Conservation (phyloP, 1,140 invertebrate genomes). For the Dendrolimus kikuchii region DNA sequence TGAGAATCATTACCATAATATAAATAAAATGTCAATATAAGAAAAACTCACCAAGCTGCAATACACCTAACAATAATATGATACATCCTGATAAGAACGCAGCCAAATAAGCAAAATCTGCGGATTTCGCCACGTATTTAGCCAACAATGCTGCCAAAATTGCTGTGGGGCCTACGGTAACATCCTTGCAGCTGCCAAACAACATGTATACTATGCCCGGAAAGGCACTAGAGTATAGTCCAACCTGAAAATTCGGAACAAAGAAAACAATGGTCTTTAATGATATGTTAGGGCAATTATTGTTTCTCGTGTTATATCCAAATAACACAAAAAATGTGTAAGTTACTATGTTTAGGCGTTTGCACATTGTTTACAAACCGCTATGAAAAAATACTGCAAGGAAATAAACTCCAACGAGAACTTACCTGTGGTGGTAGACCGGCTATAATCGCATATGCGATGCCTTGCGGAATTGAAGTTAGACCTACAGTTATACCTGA, state of each 20-base stretch:
- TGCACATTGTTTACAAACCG: too few relatives aligned
- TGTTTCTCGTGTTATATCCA: too few relatives aligned
- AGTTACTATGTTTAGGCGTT: too few relatives aligned
- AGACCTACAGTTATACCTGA: constrained; percentile 86
- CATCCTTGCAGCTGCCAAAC: constrained; percentile 89
- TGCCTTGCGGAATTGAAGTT: constrained; percentile 89
- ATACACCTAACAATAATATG: constrained; percentile 83
- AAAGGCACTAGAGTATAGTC: constrained; percentile 91
- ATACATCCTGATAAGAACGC: constrained; percentile 86
- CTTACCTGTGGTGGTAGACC: constrained; percentile 71
- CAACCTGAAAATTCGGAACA: constrained; percentile 73
- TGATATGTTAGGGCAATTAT: too few relatives aligned
- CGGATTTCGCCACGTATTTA: constrained; percentile 77
- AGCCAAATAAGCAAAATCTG: constrained; percentile 85
- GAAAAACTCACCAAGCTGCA: constrained; percentile 82
- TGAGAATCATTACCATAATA: background rate
- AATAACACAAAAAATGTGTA: too few relatives aligned
- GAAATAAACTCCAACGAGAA: background rate
- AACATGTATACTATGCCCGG: constrained; percentile 89
- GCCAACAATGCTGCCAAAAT: constrained; percentile 84
- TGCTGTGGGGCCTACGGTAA: constrained; percentile 89
- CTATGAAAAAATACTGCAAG: too few relatives aligned
- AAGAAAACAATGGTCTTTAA: too few relatives aligned
- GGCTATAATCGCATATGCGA: constrained; percentile 88
- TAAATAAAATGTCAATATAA: background rate